Conservation (phyloP, 2,797 vertebrate species). For the Coendou prehensilis region DNA sequence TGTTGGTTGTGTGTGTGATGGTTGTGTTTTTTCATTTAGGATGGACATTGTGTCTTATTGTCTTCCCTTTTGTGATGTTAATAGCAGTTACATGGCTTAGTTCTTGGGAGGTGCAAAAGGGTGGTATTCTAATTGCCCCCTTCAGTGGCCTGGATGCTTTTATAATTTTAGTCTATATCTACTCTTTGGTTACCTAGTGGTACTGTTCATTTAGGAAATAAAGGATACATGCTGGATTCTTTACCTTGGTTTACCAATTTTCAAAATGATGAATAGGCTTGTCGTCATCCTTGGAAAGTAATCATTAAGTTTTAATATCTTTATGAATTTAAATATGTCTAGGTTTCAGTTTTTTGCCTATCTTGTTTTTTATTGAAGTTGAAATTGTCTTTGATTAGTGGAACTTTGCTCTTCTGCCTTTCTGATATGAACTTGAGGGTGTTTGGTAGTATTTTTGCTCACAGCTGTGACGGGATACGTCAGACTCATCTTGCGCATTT, state of each 20-base stretch:
- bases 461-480: neutral
- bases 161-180: constrained; percentile 20
- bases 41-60: neutral
- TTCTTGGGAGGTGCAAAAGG: neutral
- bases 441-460: neutral
- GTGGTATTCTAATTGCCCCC: neutral
- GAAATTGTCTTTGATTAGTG: neutral
- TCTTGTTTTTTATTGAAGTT: neutral
- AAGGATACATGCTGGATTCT: neutral
- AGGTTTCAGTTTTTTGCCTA: neutral
- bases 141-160: neutral
- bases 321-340: neutral
- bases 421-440: neutral
- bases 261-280: neutral
- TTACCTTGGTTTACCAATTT: neutral
- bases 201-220: neutral
- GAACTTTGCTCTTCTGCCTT: neutral
- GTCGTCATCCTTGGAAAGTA: constrained; percentile 1
- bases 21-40: neutral
- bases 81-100: neutral
- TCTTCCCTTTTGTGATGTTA: constrained; percentile 27
- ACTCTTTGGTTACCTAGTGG: neutral
- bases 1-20: neutral
- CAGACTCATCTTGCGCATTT: neutral
- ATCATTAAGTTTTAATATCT: neutral